These are phyloP conservation scores for Lepisosteus oculatus DNA, from an alignment of 2,113 vertebrate species.

Conservation along the genomic window DNA sequence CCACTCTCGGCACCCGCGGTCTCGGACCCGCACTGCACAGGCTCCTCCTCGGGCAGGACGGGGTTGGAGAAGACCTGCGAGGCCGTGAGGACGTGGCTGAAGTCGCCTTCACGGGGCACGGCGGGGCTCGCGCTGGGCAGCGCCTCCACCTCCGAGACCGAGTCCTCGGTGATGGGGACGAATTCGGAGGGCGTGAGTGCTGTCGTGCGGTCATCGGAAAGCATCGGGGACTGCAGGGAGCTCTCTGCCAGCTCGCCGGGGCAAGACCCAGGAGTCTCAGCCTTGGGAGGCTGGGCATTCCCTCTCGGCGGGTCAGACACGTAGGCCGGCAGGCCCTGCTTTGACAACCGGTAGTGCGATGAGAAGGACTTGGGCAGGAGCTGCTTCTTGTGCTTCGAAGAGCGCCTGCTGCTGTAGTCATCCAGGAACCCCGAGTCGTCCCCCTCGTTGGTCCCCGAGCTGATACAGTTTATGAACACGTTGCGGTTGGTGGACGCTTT, in stretches of 20 bases:
- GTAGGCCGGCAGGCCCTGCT: slow-evolving; percentile 54
- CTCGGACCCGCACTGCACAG: slow-evolving; percentile 52
- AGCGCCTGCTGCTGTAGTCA: slow-evolving; percentile 70
- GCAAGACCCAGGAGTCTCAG: slow-evolving; percentile 65
- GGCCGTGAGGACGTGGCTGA: slow-evolving; percentile 62
- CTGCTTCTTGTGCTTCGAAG: slow-evolving; percentile 79
- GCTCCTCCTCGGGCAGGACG: slow-evolving; percentile 49
- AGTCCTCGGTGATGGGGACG: slow-evolving; percentile 84
- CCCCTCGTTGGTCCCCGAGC: slow-evolving; percentile 82
- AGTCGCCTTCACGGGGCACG: slow-evolving; percentile 51
- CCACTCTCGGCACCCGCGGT: slow-evolving; percentile 61
- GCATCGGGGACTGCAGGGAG: slow-evolving; percentile 81
- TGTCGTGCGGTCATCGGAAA: slow-evolving; percentile 87
- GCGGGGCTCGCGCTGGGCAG: slow-evolving; percentile 69
- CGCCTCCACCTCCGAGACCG: slow-evolving; percentile 81
- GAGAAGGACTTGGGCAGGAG: slow-evolving; percentile 92
- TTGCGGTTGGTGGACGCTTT: slow-evolving; percentile 80
- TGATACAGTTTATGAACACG: slow-evolving; percentile 94
- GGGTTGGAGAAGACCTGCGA: slow-evolving; percentile 67
- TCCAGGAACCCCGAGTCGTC: slow-evolving; percentile 94
- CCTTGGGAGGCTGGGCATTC: slow-evolving; percentile 49
- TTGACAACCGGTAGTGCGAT: slow-evolving; percentile 85
- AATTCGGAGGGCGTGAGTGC: slow-evolving; percentile 92
- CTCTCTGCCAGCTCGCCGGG: slow-evolving; percentile 75
- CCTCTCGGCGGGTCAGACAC: slow-evolving; percentile 64